Evolutionary conservation across 2,888 invertebrate genomes (phyloP).

Genomic region (Chloroclystis v-ata): DNA sequence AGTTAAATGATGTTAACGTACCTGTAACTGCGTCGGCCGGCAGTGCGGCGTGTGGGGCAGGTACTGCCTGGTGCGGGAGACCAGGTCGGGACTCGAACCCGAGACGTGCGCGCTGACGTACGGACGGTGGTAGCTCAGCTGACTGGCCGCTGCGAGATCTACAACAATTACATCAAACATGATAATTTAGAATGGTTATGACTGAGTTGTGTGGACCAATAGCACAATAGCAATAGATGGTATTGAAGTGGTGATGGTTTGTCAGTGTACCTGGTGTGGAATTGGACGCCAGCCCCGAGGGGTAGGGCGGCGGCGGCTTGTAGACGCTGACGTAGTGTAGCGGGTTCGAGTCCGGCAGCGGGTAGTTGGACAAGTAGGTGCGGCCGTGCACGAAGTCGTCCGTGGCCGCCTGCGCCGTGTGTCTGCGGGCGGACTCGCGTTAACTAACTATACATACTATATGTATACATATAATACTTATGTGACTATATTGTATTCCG

Average conservation of each 20-base stretch:
- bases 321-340: slow-evolving; percentile 82
- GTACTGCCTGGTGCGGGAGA: slow-evolving; percentile 80
- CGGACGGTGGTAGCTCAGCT: slow-evolving; percentile 68
- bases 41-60: slow-evolving; percentile 55
- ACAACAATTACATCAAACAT: too few species aligned
- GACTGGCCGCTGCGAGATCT: slow-evolving; percentile 86
- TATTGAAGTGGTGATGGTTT: too few species aligned
- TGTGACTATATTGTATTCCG: too few species aligned
- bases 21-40: too few species aligned
- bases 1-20: too few species aligned
- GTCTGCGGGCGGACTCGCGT: slow-evolving; percentile 45
- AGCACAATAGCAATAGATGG: too few species aligned
- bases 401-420: slow-evolving; percentile 54
- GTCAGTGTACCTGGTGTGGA: slow-evolving; percentile 86
- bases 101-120: slow-evolving; percentile 80
- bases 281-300: slow-evolving; percentile 86
- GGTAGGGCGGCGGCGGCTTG: slow-evolving; percentile 92
- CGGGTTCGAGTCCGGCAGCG: slow-evolving; percentile 67
- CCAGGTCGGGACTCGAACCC: slow-evolving; percentile 87
- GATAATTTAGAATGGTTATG: too few species aligned
- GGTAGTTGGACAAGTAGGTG: slow-evolving; percentile 59
- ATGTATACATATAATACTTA: neutral
- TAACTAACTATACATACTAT: neutral
- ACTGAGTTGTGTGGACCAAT: too few species aligned
- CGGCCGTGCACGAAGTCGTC: slow-evolving; percentile 61